Percentiles rank a stretch among this genome's conserved stretches.
Evolutionary conservation across 2,113 vertebrate genomes (phyloP).

Genomic region (Macquaria australasica): DNA sequence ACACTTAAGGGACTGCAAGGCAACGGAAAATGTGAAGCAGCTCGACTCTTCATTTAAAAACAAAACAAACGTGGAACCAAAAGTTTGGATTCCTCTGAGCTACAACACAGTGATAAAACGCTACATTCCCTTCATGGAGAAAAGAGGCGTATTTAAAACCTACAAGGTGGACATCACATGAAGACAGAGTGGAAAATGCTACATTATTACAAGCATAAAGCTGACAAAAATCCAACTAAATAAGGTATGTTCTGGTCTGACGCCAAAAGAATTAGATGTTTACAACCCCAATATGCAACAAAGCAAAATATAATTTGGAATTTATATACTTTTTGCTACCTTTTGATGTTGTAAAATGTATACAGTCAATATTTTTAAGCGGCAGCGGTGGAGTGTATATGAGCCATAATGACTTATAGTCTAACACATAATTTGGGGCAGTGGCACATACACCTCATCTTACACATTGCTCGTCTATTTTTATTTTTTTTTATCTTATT

Average conservation of each 20-base stretch:
- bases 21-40: constrained; percentile 30
- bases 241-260: constrained; percentile 46
- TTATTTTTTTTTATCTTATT: constrained; percentile 4
- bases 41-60: constrained; percentile 15
- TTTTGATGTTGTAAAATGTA: constrained; percentile 10
- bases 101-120: constrained; percentile 42
- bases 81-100: constrained; percentile 33
- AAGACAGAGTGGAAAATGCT: constrained; percentile 60
- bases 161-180: constrained; percentile 23
- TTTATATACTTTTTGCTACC: constrained; percentile 6
- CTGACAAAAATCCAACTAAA: constrained; percentile 21
- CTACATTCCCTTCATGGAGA: constrained; percentile 67
- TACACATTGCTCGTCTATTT: constrained; percentile 10
- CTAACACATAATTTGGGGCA: constrained; percentile 35
- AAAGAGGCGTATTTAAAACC: constrained; percentile 50
- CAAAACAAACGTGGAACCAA: constrained; percentile 5
- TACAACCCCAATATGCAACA: constrained; percentile 51
- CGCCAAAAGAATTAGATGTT: constrained; percentile 23
- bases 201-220: constrained; percentile 72
- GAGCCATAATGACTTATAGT: constrained; percentile 17
- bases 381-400: constrained; percentile 58
- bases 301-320: constrained; percentile 47
- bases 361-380: constrained; percentile 9
- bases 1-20: neutral
- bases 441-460: constrained; percentile 50